Conservation (phyloP, 1,140 invertebrate genomes). For the Pachyrhynchus sulphureomaculatus region DNA sequence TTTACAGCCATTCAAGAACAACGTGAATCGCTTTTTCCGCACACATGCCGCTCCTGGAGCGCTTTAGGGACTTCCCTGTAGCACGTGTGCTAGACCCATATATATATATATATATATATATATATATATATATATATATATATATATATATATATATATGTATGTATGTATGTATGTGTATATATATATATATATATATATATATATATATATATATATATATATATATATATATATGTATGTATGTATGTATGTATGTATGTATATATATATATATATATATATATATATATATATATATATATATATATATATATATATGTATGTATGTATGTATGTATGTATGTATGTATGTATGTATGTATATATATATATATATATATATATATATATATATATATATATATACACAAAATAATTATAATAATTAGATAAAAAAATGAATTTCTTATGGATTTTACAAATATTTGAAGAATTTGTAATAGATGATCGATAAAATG, state of each 20-base stretch:
- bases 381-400: no score
- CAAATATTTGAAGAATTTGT: no score
- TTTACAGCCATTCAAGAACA: no score
- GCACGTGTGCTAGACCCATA: no score
- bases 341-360: neutral
- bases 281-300: constrained; percentile 7
- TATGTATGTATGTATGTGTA: neutral
- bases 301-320: constrained; percentile 7
- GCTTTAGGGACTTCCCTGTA: no score
- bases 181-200: constrained; percentile 7
- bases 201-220: constrained; percentile 7
- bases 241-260: neutral
- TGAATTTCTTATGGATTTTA: no score
- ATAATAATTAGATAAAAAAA: no score
- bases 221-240: constrained; percentile 5
- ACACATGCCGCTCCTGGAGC: no score
- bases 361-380: no score
- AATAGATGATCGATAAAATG: no score
- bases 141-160: constrained; percentile 5
- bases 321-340: neutral
- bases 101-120: constrained; percentile 7
- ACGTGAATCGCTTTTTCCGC: no score
- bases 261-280: constrained; percentile 5
- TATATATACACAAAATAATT: no score
- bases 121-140: constrained; percentile 7